These are phyloP conservation scores for Peribatodes rhomboidaria DNA, from an alignment of 2,888 invertebrate species.

Conservation along the genomic window DNA sequence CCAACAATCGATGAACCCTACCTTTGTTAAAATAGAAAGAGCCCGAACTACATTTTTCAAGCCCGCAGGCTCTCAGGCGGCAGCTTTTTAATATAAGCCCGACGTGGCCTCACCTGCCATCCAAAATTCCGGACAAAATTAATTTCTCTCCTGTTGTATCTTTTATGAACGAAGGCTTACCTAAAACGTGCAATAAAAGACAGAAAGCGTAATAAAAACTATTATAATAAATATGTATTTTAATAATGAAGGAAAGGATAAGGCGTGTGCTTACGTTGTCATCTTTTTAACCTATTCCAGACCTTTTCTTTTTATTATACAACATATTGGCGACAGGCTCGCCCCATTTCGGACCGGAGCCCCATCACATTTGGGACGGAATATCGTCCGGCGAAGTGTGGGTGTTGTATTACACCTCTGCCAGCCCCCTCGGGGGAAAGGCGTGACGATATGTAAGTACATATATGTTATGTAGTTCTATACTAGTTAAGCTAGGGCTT, in stretches of 20 bases:
- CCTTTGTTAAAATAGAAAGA: neutral
- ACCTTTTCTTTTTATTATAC: too few relatives aligned
- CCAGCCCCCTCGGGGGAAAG: too few relatives aligned
- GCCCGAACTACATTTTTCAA: neutral
- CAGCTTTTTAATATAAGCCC: conserved; percentile 51
- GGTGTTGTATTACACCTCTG: too few relatives aligned
- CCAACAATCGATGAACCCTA: neutral
- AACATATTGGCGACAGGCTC: too few relatives aligned
- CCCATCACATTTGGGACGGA: too few relatives aligned
- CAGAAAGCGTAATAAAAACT: neutral
- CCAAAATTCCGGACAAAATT: conserved; percentile 59
- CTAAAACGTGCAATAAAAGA: neutral
- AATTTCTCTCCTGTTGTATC: conserved; percentile 63
- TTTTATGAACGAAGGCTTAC: conserved; percentile 53
- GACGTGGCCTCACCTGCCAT: conserved; percentile 41
- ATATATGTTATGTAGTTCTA: too few relatives aligned
- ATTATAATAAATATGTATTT: neutral
- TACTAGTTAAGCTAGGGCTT: too few relatives aligned
- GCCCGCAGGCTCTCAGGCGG: conserved; percentile 1
- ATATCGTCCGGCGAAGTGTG: too few relatives aligned
- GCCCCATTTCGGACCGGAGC: too few relatives aligned
- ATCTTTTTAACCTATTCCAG: too few relatives aligned
- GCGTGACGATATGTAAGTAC: too few relatives aligned
- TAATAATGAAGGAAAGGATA: too few relatives aligned
- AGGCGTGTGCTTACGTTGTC: neutral